Percentiles rank a stretch among this genome's conserved stretches.
Conservation (phyloP, 2,888 invertebrate genomes). For the Drosophila borborema region DNA sequence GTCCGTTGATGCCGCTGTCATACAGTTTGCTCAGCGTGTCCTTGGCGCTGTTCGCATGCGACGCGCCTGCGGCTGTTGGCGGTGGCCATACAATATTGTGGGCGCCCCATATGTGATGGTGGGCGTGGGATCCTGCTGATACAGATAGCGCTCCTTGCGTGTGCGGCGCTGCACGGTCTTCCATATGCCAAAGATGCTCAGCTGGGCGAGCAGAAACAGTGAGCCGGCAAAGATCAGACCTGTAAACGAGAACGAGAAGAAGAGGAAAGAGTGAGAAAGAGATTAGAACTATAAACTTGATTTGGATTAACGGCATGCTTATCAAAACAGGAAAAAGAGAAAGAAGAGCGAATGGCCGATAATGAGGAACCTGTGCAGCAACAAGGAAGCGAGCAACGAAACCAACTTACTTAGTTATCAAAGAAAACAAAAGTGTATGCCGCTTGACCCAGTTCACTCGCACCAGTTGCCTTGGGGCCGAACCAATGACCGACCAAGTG, state of each 20-base stretch:
- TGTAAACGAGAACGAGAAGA: constrained; percentile 65
- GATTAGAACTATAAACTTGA: constrained; percentile 6
- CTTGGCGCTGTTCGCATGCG: constrained; percentile 86
- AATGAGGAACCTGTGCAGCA: constrained; percentile 44
- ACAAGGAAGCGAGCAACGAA: constrained; percentile 53
- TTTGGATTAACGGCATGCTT: constrained; percentile 34
- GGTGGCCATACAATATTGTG: constrained; percentile 81
- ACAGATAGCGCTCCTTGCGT: constrained; percentile 82
- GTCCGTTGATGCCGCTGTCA: constrained; percentile 92
- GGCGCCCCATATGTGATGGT: constrained; percentile 79
- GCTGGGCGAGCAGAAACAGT: constrained; percentile 94
- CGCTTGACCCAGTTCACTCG: constrained; percentile 71
- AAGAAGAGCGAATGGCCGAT: constrained; percentile 20
- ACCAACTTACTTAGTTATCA: constrained; percentile 67
- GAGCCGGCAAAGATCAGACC: constrained; percentile 94
- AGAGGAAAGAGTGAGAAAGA: too few species aligned
- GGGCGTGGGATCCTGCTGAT: constrained; percentile 80
- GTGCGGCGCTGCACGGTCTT: constrained; percentile 86
- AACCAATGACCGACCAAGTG: constrained; percentile 64
- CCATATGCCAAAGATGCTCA: constrained; percentile 95
- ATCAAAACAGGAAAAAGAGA: constrained; percentile 43
- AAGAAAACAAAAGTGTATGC: constrained; percentile 79
- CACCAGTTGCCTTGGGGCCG: constrained; percentile 27
- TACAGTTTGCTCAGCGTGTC: constrained; percentile 95
- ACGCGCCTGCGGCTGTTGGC: constrained; percentile 49